Evolutionary conservation across 1,140 invertebrate genomes (phyloP).

Genomic region (Caerostris extrusa): DNA sequence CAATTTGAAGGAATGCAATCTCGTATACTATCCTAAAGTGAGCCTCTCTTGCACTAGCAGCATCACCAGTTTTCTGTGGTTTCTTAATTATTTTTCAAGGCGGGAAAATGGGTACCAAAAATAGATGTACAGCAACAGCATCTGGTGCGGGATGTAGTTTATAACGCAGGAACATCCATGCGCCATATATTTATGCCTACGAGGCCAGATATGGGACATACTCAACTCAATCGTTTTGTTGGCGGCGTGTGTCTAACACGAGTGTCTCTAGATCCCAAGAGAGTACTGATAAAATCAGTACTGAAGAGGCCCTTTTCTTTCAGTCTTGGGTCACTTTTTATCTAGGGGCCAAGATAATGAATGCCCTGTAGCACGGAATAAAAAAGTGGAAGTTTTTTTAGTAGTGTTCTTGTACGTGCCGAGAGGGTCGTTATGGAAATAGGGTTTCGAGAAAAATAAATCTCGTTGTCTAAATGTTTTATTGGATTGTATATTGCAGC

Average conservation of each 20-base stretch:
- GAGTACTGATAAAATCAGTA: conserved; percentile 10
- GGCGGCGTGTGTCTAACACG: conserved; percentile 35
- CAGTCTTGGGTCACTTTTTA: neutral
- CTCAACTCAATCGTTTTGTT: conserved; percentile 10
- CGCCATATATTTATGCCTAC: conserved; percentile 15
- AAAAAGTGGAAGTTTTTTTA: too few species aligned
- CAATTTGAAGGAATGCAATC: neutral
- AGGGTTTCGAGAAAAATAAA: too few species aligned
- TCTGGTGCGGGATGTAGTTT: neutral
- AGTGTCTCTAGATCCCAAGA: neutral
- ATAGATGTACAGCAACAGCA: conserved; percentile 4
- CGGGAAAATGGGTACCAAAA: neutral
- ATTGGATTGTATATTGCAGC: too few species aligned
- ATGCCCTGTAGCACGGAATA: neutral
- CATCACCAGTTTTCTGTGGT: neutral
- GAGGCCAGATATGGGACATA: neutral
- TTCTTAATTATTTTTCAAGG: neutral
- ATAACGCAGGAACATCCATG: conserved; percentile 18
- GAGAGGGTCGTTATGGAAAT: too few species aligned
- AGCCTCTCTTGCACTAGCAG: neutral
- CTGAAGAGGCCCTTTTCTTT: neutral
- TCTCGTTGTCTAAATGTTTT: too few species aligned
- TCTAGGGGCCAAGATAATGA: neutral
- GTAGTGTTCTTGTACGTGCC: too few species aligned
- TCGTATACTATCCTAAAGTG: neutral